Conservation (phyloP, 2,888 invertebrate species). For the Cantharis nigra region DNA sequence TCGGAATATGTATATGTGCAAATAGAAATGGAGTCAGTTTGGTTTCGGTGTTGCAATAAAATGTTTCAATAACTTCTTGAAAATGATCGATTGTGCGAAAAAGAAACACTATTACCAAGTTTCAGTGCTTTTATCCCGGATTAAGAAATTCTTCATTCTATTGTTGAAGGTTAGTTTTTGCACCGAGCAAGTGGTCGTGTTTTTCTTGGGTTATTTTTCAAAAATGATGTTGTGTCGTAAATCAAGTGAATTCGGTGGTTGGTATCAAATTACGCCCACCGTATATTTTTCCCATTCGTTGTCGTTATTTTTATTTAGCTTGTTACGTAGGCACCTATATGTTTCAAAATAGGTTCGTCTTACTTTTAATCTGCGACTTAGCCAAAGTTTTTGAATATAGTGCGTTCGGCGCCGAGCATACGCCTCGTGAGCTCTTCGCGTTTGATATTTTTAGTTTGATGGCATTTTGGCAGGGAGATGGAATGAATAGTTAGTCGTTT, state of each 20-base stretch:
- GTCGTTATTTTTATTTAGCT: slow-evolving; percentile 33
- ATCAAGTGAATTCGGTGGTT: neutral
- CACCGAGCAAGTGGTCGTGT: neutral
- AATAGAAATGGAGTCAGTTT: slow-evolving; percentile 1
- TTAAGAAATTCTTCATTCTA: slow-evolving; percentile 33
- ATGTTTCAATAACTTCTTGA: neutral
- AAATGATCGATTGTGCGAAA: slow-evolving; percentile 8
- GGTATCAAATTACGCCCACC: slow-evolving; percentile 13
- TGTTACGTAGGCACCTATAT: slow-evolving; percentile 26
- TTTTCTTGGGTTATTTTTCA: neutral
- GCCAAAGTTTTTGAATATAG: slow-evolving; percentile 35
- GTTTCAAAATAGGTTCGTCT: slow-evolving; percentile 28
- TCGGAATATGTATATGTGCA: slow-evolving; percentile 1
- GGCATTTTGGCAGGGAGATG: slow-evolving; percentile 63
- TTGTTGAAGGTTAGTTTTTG: slow-evolving; percentile 37
- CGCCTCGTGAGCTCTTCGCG: slow-evolving; percentile 30
- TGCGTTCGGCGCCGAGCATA: slow-evolving; percentile 12
- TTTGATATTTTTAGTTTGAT: slow-evolving; percentile 68
- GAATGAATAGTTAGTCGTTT: slow-evolving; percentile 19
- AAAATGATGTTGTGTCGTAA: neutral
- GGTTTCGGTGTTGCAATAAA: slow-evolving; percentile 1
- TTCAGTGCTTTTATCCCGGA: slow-evolving; percentile 22
- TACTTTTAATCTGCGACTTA: slow-evolving; percentile 27
- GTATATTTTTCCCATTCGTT: slow-evolving; percentile 15
- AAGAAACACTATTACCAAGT: slow-evolving; percentile 14